phyloP scores from a whole-genome alignment of 2,797 vertebrate species.

The Falco concolor region DNA sequence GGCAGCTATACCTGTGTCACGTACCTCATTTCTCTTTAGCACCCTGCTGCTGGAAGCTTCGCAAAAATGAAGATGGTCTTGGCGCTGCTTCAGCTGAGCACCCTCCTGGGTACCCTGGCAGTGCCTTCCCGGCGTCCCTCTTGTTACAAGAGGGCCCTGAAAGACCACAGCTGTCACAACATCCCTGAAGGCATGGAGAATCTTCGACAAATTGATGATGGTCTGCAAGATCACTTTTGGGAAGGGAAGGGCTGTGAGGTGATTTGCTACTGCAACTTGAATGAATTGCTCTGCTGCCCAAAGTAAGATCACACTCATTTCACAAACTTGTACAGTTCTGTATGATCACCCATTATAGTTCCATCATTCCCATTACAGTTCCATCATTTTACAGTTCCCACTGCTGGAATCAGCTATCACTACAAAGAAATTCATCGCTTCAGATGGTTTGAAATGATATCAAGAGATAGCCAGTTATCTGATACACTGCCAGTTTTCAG shows the following conservation, averaged over 20 bases:
- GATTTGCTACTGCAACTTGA: conserved; percentile 80
- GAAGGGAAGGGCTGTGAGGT: conserved; percentile 75
- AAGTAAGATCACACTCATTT: conserved; percentile 70
- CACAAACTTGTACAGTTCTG: not conserved
- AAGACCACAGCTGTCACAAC: conserved; percentile 68
- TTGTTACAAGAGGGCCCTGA: conserved; percentile 76
- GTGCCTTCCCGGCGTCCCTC: conserved; percentile 61
- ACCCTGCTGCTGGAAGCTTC: not conserved
- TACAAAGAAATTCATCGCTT: not conserved
- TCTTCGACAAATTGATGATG: conserved; percentile 51
- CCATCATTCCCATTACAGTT: not conserved
- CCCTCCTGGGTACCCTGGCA: conserved; percentile 9
- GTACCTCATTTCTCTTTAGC: not conserved
- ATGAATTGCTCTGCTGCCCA: conserved; percentile 80
- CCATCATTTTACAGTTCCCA: not conserved
- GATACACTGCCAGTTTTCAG: not conserved
- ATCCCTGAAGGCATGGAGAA: conserved; percentile 50
- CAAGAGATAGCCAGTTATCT: not conserved
- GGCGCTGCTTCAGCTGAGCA: conserved; percentile 51
- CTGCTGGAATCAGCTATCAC: not conserved
- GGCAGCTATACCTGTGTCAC: not conserved
- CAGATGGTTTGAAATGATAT: not conserved
- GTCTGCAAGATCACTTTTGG: conserved; percentile 77
- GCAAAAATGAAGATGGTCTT: conserved; percentile 55
- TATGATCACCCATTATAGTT: not conserved